Evolutionary conservation across 2,797 vertebrate genomes (phyloP).

Genomic region (Microhierax caerulescens): DNA sequence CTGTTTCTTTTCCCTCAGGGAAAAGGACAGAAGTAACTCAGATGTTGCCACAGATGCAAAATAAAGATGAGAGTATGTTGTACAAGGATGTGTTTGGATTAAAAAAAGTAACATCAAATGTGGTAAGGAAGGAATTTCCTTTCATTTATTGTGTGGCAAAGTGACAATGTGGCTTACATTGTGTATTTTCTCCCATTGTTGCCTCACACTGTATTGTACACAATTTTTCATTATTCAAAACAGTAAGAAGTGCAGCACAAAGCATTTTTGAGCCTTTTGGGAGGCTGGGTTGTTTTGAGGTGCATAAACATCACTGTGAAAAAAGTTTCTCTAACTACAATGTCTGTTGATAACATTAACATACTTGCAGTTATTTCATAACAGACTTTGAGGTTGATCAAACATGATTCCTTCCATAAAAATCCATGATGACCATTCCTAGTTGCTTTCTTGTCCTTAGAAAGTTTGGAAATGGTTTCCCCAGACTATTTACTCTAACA

Average conservation of each 20-base stretch:
- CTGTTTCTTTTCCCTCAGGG: background rate
- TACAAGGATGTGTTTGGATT: background rate
- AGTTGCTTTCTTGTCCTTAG: background rate
- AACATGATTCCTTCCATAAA: background rate
- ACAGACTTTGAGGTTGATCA: background rate
- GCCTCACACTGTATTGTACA: background rate
- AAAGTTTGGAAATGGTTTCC: background rate
- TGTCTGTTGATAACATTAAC: background rate
- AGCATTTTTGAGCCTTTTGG: background rate
- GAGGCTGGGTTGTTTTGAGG: too few species aligned
- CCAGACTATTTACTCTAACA: background rate
- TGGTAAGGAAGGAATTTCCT: background rate
- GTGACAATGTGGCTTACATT: background rate
- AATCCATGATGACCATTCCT: background rate
- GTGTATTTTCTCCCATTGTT: background rate
- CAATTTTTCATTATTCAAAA: background rate
- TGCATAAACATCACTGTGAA: background rate
- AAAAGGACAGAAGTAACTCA: background rate
- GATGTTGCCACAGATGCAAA: background rate
- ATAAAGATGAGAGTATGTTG: background rate
- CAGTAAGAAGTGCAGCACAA: background rate
- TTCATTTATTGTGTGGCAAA: background rate
- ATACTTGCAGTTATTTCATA: background rate
- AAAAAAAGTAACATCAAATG: background rate
- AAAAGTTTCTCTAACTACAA: background rate